Evolutionary conservation across 2,888 invertebrate species (phyloP), one percentile per base, ranked within the genome.

Genomic region (Pachydiplax longipennis): DNA sequence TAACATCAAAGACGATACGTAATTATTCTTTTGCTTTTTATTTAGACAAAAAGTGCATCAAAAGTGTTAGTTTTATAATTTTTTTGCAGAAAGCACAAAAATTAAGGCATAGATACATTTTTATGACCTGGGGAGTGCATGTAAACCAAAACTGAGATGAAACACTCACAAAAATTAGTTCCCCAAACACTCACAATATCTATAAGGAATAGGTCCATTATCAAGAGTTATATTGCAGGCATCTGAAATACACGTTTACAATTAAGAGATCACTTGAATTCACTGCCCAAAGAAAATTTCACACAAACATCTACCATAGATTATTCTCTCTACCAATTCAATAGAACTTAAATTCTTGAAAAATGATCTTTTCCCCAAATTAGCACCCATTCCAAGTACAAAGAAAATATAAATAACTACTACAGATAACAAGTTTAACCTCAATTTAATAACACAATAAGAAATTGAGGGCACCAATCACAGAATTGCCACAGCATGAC

Each of bases 331-430:
- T 61, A 35, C 61, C 37, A 37, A 65, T 58, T 10, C 87, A 58
- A 87, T 37, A 61, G 58, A 87, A 61, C 22, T 37, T n/a, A 18
- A 53, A 48, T 22, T 37, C n/a, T 37, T 61, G 61, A 87, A 87
- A 44, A 87, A 87, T 61, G 58, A 65, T 61, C 22, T 61, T 61
- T 87, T 22, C 31, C 73, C 73, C 61, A 65, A 37, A 87, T 87
- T 87, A 87, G 87, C 87, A 87, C 87, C 87, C 87, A 58, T 87
- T 87, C 87, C 61, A 87, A 87, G 87, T 31, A 87, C 58, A 87
- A 37, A 37, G 83, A 87, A 87, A 87, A 65, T 65, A 87, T 87
- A 87, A 87, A 87, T 87, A 87, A 87, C 40, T 65, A 10, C 87
- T 87, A 87, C 53, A 83, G 10, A 87, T 61, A 87, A 87, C 87